Conservation (phyloP, 2,888 invertebrate species). For the Pemphredon lugubris region DNA sequence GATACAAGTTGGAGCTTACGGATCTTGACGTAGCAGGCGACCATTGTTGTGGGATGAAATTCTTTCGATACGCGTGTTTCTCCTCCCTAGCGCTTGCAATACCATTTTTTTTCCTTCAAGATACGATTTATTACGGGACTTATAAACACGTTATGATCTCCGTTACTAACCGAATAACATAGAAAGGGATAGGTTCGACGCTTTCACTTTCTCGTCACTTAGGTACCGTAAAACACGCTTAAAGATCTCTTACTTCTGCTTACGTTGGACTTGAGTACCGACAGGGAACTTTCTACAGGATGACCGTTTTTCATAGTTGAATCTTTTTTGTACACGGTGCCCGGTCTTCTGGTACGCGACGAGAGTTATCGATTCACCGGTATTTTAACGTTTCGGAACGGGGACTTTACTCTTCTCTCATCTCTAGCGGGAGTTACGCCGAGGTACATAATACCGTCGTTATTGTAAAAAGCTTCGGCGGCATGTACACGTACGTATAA, state of each 20-base stretch:
- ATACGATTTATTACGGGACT: background rate
- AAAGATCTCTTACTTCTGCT: slow-evolving; percentile 21
- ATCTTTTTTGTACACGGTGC: slow-evolving; percentile 2
- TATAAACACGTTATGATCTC: background rate
- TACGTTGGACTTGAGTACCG: slow-evolving; percentile 1
- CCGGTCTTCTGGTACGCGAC: slow-evolving; percentile 2
- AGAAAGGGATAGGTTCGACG: slow-evolving; percentile 10
- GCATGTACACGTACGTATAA: too few relatives aligned
- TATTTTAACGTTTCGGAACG: slow-evolving; percentile 4
- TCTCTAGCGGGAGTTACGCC: background rate
- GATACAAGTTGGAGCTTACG: background rate
- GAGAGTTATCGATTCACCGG: slow-evolving; percentile 10
- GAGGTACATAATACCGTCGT: too few relatives aligned
- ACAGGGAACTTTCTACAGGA: slow-evolving; percentile 17
- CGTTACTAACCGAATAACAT: background rate
- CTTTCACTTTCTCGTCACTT: slow-evolving; percentile 44
- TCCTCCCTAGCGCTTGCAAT: background rate
- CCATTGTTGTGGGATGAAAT: background rate
- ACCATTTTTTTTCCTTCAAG: slow-evolving; percentile 1
- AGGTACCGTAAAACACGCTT: slow-evolving; percentile 4
- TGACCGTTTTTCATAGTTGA: slow-evolving; percentile 21
- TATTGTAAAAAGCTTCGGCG: too few relatives aligned
- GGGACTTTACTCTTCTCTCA: slow-evolving; percentile 3
- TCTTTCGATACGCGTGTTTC: background rate
- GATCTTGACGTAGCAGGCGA: background rate